Conservation (phyloP, 2,888 invertebrate species). For the Eudasyphora cyanicolor region DNA sequence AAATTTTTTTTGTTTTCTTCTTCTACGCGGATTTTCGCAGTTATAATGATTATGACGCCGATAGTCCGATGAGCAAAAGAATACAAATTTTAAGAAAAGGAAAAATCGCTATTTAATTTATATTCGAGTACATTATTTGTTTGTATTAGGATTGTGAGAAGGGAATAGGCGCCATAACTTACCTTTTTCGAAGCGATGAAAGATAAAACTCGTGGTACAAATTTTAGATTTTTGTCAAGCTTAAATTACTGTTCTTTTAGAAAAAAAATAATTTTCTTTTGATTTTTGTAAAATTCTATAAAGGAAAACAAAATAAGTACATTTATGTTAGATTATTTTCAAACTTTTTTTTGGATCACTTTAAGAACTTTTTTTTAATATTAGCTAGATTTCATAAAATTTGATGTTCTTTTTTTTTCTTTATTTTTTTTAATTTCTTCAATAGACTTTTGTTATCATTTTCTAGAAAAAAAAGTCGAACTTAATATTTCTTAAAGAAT, state of each 20-base stretch:
- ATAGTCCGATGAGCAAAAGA: not conserved
- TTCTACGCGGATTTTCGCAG: not conserved
- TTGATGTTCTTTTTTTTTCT: not conserved
- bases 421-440: not conserved
- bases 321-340: no score
- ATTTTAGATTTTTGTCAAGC: no score
- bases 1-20: not conserved
- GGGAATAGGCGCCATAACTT: not conserved
- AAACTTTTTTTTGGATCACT: no score
- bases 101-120: not conserved
- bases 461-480: not conserved
- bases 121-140: not conserved
- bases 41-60: not conserved
- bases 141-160: not conserved
- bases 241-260: no score
- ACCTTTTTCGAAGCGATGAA: not conserved
- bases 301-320: no score
- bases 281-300: no score
- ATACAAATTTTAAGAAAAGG: no score
- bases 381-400: not conserved
- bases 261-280: no score
- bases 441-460: not conserved
- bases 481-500: slow-evolving; percentile 10
- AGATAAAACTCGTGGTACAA: not conserved
- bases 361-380: no score